A percentile compares a stretch with the other conserved stretches of the same genome.
phyloP scores from a whole-genome alignment of 2,888 invertebrate species.

The Synergus japonicus region DNA sequence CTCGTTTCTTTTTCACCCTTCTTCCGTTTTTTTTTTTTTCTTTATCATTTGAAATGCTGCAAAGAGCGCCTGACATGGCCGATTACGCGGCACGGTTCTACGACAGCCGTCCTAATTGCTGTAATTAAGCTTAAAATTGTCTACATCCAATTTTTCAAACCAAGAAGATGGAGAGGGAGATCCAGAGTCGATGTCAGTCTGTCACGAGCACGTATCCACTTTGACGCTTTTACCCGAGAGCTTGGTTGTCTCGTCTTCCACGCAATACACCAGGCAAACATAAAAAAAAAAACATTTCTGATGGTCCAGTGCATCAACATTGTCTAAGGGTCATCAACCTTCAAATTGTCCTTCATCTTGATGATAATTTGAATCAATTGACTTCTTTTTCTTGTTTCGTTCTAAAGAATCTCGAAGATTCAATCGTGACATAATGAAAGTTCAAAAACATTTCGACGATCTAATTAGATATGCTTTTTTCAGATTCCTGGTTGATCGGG shows the following conservation, averaged over 20 bases:
- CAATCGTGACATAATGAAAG: neutral
- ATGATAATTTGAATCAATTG: neutral
- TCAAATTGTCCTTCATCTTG: neutral
- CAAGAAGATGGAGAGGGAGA: conserved; percentile 43
- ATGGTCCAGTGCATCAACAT: neutral
- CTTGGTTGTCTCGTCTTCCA: conserved; percentile 44
- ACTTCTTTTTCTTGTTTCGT: neutral
- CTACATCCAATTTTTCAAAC: conserved; percentile 51
- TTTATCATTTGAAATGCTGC: conserved; percentile 43
- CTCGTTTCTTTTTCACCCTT: conserved; percentile 41
- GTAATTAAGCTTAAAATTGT: conserved; percentile 65
- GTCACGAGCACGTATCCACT: conserved; percentile 54
- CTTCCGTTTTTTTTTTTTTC: conserved; percentile 26
- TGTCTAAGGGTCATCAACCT: neutral
- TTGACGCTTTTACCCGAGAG: conserved; percentile 17
- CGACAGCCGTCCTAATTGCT: conserved; percentile 48
- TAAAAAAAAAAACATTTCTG: neutral
- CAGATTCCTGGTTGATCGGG: neutral
- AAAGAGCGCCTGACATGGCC: conserved; percentile 51
- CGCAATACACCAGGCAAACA: neutral
- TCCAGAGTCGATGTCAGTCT: conserved; percentile 47
- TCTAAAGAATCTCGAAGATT: neutral
- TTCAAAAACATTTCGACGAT: neutral
- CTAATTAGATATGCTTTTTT: neutral
- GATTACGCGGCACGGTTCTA: conserved; percentile 48